Percentiles rank a stretch among this genome's conserved stretches.
Evolutionary conservation across 2,888 invertebrate species (phyloP).

Genomic region (Dryococelus australis): DNA sequence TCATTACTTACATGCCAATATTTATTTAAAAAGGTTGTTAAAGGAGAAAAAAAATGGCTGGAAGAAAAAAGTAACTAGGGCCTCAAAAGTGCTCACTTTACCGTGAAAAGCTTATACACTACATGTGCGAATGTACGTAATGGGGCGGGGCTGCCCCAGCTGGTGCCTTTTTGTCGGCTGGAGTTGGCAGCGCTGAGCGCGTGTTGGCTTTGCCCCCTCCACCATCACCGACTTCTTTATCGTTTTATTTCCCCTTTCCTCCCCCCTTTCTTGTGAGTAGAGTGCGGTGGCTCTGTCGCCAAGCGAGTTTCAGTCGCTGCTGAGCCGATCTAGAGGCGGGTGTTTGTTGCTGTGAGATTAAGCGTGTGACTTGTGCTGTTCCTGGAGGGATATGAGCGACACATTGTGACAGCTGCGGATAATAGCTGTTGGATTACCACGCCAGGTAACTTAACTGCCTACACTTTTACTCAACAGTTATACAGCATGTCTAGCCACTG

Average conservation of each 20-base stretch:
- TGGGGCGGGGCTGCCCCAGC: conserved; percentile 11
- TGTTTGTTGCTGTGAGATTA: background rate
- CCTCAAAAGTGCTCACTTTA: no score
- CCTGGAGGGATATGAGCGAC: background rate
- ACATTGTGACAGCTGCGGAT: background rate
- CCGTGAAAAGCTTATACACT: no score
- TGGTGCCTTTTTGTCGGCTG: background rate
- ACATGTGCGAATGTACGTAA: background rate
- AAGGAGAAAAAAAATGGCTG: no score
- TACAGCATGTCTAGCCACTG: no score
- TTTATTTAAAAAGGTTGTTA: no score
- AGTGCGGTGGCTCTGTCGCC: no score
- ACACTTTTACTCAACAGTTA: no score
- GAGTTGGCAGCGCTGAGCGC: background rate
- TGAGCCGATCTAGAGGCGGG: background rate
- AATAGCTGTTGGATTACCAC: background rate
- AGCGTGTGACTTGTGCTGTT: background rate
- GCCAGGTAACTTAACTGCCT: background rate
- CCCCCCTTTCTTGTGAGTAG: no score
- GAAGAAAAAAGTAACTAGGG: no score
- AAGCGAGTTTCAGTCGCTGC: background rate
- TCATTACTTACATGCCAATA: no score
- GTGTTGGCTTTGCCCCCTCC: background rate
- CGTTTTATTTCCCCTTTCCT: background rate
- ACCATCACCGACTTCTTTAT: background rate